Conservation (phyloP, 2,113 vertebrate species). For the Mus musculus region GRCm39 chr3:77625001-77625500, state of each 20-base stretch:
- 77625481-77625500: neutral
- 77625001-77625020: neutral
- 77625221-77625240: neutral
- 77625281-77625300: neutral
- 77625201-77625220: neutral
- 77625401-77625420: neutral
- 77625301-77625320: neutral
- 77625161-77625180: neutral
- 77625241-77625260: neutral
- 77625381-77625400: neutral
- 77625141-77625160: neutral
- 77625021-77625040: neutral
- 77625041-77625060: neutral
- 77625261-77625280: neutral
- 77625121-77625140: neutral
- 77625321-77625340: constrained; percentile 1
- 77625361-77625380: neutral
- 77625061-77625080: neutral
- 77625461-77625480: neutral
- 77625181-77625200: neutral
- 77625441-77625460: neutral
- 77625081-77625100: neutral
- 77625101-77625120: neutral
- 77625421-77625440: constrained; percentile 24
- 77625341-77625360: neutral